phyloP scores from a whole-genome alignment of 2,113 vertebrate species.

The Triplophysa rosa region DNA sequence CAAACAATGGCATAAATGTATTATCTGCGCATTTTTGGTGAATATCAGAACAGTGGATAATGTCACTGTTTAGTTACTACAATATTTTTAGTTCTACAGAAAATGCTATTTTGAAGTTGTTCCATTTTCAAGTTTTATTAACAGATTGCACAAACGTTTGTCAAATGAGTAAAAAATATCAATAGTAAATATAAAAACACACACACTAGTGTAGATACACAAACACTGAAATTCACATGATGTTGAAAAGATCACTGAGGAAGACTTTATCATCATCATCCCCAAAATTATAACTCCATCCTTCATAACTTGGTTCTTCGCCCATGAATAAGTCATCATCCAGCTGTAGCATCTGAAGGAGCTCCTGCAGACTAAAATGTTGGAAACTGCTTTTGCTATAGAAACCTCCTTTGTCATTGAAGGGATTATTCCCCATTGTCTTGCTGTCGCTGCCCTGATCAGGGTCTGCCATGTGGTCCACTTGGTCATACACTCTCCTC shows the following conservation, averaged over 20 bases:
- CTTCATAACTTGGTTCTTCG: constrained; percentile 26
- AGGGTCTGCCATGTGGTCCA: neutral
- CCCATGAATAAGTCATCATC: constrained; percentile 37
- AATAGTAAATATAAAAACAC: neutral
- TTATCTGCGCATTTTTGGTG: too few relatives aligned
- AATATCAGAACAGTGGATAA: too few relatives aligned
- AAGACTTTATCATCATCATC: constrained; percentile 31
- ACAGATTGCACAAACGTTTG: neutral
- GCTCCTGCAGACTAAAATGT: constrained; percentile 29
- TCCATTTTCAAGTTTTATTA: constrained; percentile 5
- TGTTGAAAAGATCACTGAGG: constrained; percentile 34
- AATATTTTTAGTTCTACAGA: too few relatives aligned
- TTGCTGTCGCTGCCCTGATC: neutral
- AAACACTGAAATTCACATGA: constrained; percentile 24
- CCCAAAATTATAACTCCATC: constrained; percentile 40
- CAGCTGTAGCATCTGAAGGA: constrained; percentile 25
- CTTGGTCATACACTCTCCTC: constrained; percentile 40
- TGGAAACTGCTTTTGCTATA: constrained; percentile 22
- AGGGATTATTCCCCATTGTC: neutral
- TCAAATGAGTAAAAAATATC: too few relatives aligned
- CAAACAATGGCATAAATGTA: neutral
- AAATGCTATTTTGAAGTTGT: neutral
- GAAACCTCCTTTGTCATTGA: neutral
- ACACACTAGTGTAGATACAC: neutral
- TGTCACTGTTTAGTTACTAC: too few relatives aligned